Evolutionary conservation across 2,888 invertebrate species (phyloP).

Genomic region (Hirtodrosophila confusa): DNA sequence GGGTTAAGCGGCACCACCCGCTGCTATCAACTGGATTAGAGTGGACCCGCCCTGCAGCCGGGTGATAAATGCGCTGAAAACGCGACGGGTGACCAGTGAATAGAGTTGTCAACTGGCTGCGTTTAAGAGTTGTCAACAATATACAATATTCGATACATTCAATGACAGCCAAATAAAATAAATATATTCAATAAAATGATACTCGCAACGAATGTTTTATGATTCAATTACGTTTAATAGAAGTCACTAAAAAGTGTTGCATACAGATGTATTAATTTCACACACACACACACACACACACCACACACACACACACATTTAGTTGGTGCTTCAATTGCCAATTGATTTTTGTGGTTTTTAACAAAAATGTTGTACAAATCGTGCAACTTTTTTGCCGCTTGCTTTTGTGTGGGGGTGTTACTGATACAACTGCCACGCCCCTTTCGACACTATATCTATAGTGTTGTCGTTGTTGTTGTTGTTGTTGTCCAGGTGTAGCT

Average conservation of each 20-base stretch:
- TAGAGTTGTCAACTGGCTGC: constrained; percentile 65
- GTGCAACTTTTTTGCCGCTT: constrained; percentile 37
- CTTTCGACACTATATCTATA: constrained; percentile 64
- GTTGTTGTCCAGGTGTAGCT: constrained; percentile 58
- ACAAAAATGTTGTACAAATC: constrained; percentile 78
- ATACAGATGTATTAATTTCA: constrained; percentile 58
- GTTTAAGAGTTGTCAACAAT: constrained; percentile 39
- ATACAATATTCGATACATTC: constrained; percentile 22
- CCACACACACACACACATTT: constrained; percentile 10
- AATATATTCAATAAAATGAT: constrained; percentile 11
- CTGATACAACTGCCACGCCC: constrained; percentile 65
- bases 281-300: constrained; percentile 7
- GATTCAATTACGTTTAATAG: constrained; percentile 72
- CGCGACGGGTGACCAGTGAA: constrained; percentile 44
- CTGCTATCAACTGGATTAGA: constrained; percentile 65
- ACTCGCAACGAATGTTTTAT: constrained; percentile 42
- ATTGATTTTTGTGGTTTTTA: constrained; percentile 82
- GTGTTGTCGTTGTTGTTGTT: constrained; percentile 36
- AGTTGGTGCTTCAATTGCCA: constrained; percentile 72
- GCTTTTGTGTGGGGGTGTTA: constrained; percentile 21
- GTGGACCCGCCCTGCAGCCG: constrained; percentile 34
- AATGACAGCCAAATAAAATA: constrained; percentile 4
- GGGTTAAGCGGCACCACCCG: constrained; percentile 68
- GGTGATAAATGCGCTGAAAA: constrained; percentile 61
- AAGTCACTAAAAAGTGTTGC: constrained; percentile 52